These are phyloP conservation scores for Drosophila busckii DNA, from an alignment of 1,140 invertebrate genomes.

Conservation along the genomic window DNA sequence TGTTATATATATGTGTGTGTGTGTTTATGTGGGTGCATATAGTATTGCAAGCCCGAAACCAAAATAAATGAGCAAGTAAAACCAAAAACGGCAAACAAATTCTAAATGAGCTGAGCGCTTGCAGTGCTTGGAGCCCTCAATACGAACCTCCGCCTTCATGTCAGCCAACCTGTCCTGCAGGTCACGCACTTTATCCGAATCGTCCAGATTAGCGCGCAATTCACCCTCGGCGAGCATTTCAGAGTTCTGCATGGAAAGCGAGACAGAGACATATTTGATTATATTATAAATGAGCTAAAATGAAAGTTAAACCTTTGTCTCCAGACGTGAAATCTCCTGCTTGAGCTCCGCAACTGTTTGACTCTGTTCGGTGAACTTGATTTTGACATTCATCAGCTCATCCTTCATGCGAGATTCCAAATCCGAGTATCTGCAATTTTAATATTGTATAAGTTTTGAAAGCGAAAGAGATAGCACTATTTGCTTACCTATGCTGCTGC, in stretches of 20 bases:
- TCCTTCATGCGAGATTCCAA: slow-evolving; percentile 92
- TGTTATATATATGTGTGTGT: slow-evolving; percentile 1
- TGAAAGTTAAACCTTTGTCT: slow-evolving; percentile 90
- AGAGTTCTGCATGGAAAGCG: slow-evolving; percentile 85
- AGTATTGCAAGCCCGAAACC: slow-evolving; percentile 31
- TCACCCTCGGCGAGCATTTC: slow-evolving; percentile 94
- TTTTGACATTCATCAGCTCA: slow-evolving; percentile 95
- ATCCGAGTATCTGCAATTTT: slow-evolving; percentile 84
- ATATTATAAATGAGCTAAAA: not conserved
- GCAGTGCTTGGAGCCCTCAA: not conserved
- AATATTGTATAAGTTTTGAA: not conserved
- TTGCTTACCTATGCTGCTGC: slow-evolving; percentile 85
- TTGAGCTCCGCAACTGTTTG: slow-evolving; percentile 96
- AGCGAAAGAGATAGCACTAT: too few species aligned
- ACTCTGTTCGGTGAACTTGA: slow-evolving; percentile 95
- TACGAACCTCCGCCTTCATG: slow-evolving; percentile 92
- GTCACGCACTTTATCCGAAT: slow-evolving; percentile 91
- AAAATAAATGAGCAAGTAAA: slow-evolving; percentile 3
- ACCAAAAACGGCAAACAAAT: slow-evolving; percentile 25
- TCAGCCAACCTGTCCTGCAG: slow-evolving; percentile 94
- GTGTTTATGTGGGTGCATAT: slow-evolving; percentile 3
- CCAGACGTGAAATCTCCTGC: slow-evolving; percentile 95
- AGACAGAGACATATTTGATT: not conserved
- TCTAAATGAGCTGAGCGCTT: slow-evolving; percentile 1
- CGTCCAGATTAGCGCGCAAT: slow-evolving; percentile 89